Evolutionary conservation across 2,113 vertebrate species (phyloP), one percentile per base, ranked within the genome.

Genomic region (Tragelaphus scriptus): DNA sequence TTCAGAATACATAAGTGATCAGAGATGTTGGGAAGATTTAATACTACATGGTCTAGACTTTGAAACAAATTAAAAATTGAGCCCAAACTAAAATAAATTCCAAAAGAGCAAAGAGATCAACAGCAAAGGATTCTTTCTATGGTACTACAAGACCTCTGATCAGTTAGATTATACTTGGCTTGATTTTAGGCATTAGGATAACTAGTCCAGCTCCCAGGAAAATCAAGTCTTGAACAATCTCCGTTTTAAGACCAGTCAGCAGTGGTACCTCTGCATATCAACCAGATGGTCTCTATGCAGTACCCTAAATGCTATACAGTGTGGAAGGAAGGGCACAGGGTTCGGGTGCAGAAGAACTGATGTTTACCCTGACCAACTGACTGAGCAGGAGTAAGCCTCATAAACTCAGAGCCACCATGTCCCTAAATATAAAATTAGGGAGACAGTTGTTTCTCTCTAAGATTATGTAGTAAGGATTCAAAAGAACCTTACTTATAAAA

Each of bases 401-500:
- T 44, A 59, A 49, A 82, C 10, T 88, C 9, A 5, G 88, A 86
- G 58, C 25, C 30, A 23, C 56, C 11, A 14, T 56, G 23, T 68
- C 55, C 82, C 10, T 4, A 32, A 23, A 25, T 88, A 53, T 36
- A 81, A 95, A 56, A 85, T 44, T 75, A 85, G 28, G 59, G 63
- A 36, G 75, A 47, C 61, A 79, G 53, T 88, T 87, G 61, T n/a
- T 49, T 56, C 51, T 56, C 61, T 85, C 77, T 47, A 81, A 65
- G 47, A 81, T 82, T 88, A 49, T 75, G 21, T 81, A 79, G 21
- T 40, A 49, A 56, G 77, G 58, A 71, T 40, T 80, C 71, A 75
- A 94, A 80, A 28, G 61, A 30, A 61, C 30, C 21, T 47, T 75
- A 80, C 53, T 84, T 97, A 65, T 94, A 88, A 92, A 96, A 92